Conservation (phyloP, 2,888 invertebrate genomes). For the Apotomis capreana region DNA sequence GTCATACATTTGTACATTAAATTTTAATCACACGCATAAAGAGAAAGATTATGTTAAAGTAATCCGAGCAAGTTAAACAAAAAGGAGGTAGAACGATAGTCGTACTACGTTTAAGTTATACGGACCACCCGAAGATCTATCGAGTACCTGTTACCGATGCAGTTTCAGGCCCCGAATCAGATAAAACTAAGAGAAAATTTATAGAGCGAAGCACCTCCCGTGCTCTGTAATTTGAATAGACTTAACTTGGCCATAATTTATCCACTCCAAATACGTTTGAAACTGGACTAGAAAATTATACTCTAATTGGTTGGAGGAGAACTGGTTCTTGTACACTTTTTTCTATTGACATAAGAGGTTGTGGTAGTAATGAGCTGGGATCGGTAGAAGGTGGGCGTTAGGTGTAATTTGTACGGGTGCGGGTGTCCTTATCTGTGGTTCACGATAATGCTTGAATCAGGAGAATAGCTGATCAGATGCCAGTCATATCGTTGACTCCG, state of each 20-base stretch:
- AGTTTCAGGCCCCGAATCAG: conserved; percentile 14
- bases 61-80: too few relatives aligned
- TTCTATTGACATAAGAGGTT: background rate
- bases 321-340: background rate
- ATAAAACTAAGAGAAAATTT: conserved; percentile 17
- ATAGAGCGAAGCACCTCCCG: conserved; percentile 11
- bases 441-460: conserved; percentile 5
- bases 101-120: background rate
- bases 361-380: background rate
- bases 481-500: background rate
- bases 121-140: background rate
- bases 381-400: conserved; percentile 13
- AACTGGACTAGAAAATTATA: background rate
- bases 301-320: background rate
- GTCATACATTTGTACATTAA: too few relatives aligned
- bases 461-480: background rate
- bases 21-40: too few relatives aligned
- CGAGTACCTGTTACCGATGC: conserved; percentile 9
- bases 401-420: conserved; percentile 9
- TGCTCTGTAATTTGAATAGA: conserved; percentile 25
- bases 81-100: too few relatives aligned
- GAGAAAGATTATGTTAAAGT: too few relatives aligned
- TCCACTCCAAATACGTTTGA: background rate
- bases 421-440: conserved; percentile 26
- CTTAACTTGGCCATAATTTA: conserved; percentile 7